Base-by-base conservation (phyloP, 1,140 invertebrate genomes). In the Lordiphosa stackelbergi region DNA sequence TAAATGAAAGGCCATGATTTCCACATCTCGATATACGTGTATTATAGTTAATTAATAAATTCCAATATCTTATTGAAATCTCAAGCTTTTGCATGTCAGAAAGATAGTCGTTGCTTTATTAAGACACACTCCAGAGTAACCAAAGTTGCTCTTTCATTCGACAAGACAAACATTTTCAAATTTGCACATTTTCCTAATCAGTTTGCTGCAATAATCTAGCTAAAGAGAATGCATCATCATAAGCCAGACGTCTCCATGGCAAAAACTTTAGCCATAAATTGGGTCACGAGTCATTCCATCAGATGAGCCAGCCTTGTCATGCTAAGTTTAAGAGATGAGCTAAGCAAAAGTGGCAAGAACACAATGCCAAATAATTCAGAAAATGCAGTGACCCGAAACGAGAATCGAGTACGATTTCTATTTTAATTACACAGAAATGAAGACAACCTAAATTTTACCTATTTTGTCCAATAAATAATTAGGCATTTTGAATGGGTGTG, bases 381-480 rank as follows among this genome's bases (percentile, higher is more conserved):
- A 42, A 43, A 62, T 42, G 49, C 73, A 64, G 57, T 61, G 73
- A 75, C 62, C 73, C 52, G 40, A 56, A 63, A 69, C 13, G 28
- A 36, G 36, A 34, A 31, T n/a, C 36, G 19, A 35, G 40, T 46
- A 40, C 51, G 12, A 41, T 73, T 56, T 63, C 28, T 31, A 31
- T 24, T 46, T 34, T 9, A 28, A 13, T 46, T 34, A 8, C 65
- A 54, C 34, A 69, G 58, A 71, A 71, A 66, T 66, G 72, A 46
- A 45, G 53, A 46, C 66, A 60, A 43, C 65, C 63, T 66, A 56
- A 53, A 53, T 66, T 48, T 48, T 64, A 65, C 57, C 61, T 58
- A 40, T 36, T 72, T 69, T 40, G 61, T 61, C 51, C 74, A 46
- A 74, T 79, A 79, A 79, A 79, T 79, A 79, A 81, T 79, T 79